These are phyloP conservation scores for Cuniculus paca DNA, from an alignment of 2,797 vertebrate genomes.

Conservation along the genomic window DNA sequence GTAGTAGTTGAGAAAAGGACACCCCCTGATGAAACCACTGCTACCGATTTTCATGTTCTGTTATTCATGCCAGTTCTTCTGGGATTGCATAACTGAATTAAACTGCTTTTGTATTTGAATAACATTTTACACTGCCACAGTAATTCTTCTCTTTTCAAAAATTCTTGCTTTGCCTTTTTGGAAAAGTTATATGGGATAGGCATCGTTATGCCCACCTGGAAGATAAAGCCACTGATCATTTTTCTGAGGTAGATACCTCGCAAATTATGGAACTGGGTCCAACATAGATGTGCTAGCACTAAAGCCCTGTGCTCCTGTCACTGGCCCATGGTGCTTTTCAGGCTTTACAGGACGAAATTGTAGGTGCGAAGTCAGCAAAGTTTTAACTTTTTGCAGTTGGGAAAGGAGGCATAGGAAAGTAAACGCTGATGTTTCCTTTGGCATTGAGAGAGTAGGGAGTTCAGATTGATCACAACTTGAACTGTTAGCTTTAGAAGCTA, in stretches of 20 bases:
- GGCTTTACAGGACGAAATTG: neutral
- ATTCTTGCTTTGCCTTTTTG: conserved; percentile 2
- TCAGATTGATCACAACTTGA: neutral
- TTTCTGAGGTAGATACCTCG: neutral
- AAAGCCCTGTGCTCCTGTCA: neutral
- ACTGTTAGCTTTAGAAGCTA: neutral
- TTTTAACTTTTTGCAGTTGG: neutral
- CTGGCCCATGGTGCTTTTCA: neutral
- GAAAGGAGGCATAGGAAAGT: neutral
- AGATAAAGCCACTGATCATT: neutral
- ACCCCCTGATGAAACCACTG: neutral
- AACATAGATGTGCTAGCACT: neutral
- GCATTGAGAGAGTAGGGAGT: neutral
- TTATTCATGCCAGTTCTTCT: neutral
- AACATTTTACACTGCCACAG: neutral
- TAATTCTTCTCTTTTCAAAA: conserved; percentile 12
- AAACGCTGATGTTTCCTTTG: conserved; percentile 4
- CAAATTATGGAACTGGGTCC: neutral
- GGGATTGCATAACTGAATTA: neutral
- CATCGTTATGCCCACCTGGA: neutral
- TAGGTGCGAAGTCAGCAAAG: neutral
- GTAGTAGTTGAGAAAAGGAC: neutral
- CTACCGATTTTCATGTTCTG: neutral
- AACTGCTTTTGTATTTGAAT: neutral
- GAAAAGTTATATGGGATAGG: neutral